Base-by-base conservation (phyloP, 2,888 invertebrate genomes). In the Callimorpha dominula region DNA sequence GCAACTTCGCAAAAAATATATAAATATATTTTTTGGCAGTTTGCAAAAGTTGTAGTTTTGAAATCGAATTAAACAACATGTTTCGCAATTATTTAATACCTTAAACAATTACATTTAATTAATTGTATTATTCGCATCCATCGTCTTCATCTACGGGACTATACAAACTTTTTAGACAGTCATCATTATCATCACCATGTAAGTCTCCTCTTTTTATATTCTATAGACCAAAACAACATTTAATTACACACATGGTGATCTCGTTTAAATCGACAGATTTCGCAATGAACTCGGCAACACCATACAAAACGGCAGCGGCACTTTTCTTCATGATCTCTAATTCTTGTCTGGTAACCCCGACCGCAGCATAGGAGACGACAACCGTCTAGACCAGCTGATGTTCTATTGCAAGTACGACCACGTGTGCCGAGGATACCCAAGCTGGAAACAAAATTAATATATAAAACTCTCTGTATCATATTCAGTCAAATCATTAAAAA, bases 221-320 rank as follows among this genome's bases (percentile, higher is more conserved):
- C 46, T 67, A 15, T 31, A 43, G 6, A 50, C n/a, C 40, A 15
- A 69, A 17, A 17, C 40, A 57, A 12, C 72, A 15, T 70, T 96
- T 96, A 98, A 94, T 98, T 98, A 95, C 98, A 98, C 88, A 98
- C 97, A 89, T 98, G 98, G 87, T 98, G 98, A 87, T 98, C 98
- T 80, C 97, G 96, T 87, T 97, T 97, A 86, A 97, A 97, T 81
- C 97, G 96, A 92, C 98, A 99, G 78, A 97, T 96, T 88, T 98
- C 97, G 94, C 99, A 99, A 85, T 97, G 97, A 4, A 99, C 98
- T 81, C 97, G 96, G 93, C 99, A 99, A 94, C 99, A 99, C 98
- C 98, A 99, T 75, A 98, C 98, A 90, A 99, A 99, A 82, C 97
- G 97, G 91, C 99, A 99, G 87, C 97, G 97, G 93, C 99, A 99